Evolutionary conservation across 2,797 vertebrate genomes (phyloP).

Genomic region (Sebastes miniatus): DNA sequence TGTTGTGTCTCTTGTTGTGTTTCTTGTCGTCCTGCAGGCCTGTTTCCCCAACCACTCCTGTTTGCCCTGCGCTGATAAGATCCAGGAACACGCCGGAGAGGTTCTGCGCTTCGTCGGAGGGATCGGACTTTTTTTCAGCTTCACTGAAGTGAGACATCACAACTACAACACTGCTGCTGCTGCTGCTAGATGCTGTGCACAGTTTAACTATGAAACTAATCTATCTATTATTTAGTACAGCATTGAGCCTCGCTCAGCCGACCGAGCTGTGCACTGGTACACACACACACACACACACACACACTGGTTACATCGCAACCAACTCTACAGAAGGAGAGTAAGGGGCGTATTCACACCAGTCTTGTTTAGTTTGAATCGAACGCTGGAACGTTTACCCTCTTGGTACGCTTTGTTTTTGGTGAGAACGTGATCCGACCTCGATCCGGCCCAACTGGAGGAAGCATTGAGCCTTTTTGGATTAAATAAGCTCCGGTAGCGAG

Average conservation of each 20-base stretch:
- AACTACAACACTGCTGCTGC: neutral
- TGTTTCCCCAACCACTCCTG: slow-evolving; percentile 81
- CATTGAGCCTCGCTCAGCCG: neutral
- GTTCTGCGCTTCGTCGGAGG: slow-evolving; percentile 90
- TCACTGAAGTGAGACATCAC: slow-evolving; percentile 87
- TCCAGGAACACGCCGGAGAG: slow-evolving; percentile 88
- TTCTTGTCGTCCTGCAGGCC: slow-evolving; percentile 68
- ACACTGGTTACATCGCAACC: neutral
- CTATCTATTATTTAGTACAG: neutral
- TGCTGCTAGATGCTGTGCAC: neutral
- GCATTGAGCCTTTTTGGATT: too few species aligned
- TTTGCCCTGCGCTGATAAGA: slow-evolving; percentile 83
- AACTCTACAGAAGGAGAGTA: neutral
- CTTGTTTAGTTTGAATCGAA: too few species aligned
- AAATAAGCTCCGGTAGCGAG: too few species aligned
- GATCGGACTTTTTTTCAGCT: slow-evolving; percentile 96
- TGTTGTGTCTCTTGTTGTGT: neutral
- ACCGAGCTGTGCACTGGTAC: neutral
- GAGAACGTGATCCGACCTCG: too few species aligned
- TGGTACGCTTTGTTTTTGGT: too few species aligned
- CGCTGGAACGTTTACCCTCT: too few species aligned
- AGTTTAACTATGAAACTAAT: neutral
- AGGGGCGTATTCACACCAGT: neutral
- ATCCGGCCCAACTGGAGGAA: too few species aligned
- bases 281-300: too few species aligned